Conservation (phyloP, 2,797 vertebrate species). For the Spheniscus humboldti region DNA sequence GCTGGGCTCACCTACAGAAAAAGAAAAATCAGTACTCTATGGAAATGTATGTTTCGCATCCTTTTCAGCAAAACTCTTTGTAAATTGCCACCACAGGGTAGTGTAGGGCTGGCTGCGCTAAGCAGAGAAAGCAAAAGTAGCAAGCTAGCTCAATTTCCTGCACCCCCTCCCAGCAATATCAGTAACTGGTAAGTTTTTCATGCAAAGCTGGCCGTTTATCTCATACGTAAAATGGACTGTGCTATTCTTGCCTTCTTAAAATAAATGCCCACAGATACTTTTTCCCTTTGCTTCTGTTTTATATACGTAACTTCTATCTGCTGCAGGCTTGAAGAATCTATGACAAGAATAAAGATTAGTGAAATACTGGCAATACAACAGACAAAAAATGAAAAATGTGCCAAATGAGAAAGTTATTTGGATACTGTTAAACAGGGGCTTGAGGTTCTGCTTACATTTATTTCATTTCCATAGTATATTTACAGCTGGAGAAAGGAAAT, state of each 20-base stretch:
- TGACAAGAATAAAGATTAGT: not conserved
- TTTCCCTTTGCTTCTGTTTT: not conserved
- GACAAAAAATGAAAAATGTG: not conserved
- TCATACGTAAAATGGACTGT: accelerated
- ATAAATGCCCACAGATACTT: not conserved
- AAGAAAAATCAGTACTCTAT: not conserved
- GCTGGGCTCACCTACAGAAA: not conserved
- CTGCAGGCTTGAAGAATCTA: not conserved
- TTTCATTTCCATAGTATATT: not conserved
- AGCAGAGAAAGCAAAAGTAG: not conserved
- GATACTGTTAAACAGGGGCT: not conserved
- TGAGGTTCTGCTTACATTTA: not conserved
- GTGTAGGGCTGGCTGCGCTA: not conserved
- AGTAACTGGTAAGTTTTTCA: not conserved
- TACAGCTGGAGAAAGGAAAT: not conserved
- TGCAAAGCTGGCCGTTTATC: not conserved
- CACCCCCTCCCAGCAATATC: not conserved
- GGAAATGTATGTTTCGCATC: not conserved
- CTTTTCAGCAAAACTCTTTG: not conserved
- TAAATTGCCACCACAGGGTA: accelerated
- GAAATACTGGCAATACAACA: not conserved
- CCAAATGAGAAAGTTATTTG: not conserved
- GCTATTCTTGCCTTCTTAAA: not conserved
- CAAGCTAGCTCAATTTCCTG: not conserved
- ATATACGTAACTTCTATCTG: not conserved